Evolutionary conservation across 1,140 invertebrate genomes (phyloP).

Genomic region (Zophobas morio): DNA sequence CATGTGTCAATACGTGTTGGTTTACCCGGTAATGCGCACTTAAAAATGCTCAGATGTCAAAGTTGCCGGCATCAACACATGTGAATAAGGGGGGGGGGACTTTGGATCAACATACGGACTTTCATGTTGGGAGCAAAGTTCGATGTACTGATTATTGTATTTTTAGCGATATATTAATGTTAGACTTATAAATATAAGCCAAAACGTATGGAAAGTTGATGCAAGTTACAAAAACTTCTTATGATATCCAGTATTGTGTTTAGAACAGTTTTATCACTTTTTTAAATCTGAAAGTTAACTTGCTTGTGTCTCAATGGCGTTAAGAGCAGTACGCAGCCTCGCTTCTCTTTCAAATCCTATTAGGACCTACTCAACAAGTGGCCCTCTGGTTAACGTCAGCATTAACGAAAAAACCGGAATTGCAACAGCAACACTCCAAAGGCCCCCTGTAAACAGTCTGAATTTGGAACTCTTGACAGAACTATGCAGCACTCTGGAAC

Average conservation of each 20-base stretch:
- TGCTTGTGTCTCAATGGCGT: background rate
- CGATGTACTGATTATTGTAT: no score
- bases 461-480: constrained; percentile 82
- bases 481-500: constrained; percentile 76
- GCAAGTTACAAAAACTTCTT: no score
- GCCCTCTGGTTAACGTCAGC: constrained; percentile 68
- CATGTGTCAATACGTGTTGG: no score
- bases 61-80: no score
- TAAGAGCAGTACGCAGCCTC: constrained; percentile 5
- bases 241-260: no score
- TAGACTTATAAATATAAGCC: background rate
- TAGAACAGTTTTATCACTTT: no score
- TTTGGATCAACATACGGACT: no score
- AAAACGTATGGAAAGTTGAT: background rate
- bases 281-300: no score
- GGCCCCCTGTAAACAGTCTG: constrained; percentile 86
- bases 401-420: constrained; percentile 77
- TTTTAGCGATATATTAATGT: background rate
- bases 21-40: no score
- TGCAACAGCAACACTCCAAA: constrained; percentile 80
- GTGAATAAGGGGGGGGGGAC: no score
- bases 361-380: constrained; percentile 6
- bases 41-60: no score
- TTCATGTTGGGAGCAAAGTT: no score
- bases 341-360: background rate